These are phyloP conservation scores for Coenonympha arcania DNA, from an alignment of 2,888 invertebrate species.

Conservation along the genomic window DNA sequence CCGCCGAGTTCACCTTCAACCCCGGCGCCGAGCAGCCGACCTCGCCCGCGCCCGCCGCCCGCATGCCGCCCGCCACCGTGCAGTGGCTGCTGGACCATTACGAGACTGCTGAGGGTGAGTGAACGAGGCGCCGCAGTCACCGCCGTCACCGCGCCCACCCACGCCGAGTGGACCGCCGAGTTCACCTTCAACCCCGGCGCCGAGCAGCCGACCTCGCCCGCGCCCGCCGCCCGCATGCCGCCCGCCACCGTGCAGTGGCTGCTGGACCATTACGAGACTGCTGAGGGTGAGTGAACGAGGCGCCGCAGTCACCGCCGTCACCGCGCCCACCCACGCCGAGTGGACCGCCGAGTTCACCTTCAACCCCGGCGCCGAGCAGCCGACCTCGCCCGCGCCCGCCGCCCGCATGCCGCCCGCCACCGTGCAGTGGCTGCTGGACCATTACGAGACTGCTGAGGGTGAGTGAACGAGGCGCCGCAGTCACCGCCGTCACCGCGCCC, in stretches of 20 bases:
- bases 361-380: conserved; percentile 53
- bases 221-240: conserved; percentile 60
- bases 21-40: conserved; percentile 54
- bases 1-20: conserved; percentile 64
- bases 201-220: conserved; percentile 37
- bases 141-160: conserved; percentile 42
- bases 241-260: conserved; percentile 96
- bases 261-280: conserved; percentile 97
- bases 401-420: conserved; percentile 81
- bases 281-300: conserved; percentile 76
- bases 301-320: too few relatives aligned
- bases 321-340: too few relatives aligned
- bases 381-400: conserved; percentile 39
- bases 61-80: conserved; percentile 83
- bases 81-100: conserved; percentile 98
- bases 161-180: conserved; percentile 48
- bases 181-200: conserved; percentile 62
- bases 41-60: conserved; percentile 43
- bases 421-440: conserved; percentile 95
- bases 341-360: conserved; percentile 65
- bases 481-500: too few relatives aligned
- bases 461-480: conserved; percentile 17
- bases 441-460: conserved; percentile 97
- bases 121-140: conserved; percentile 44
- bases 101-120: conserved; percentile 90